These are phyloP conservation scores for Salvelinus fontinalis DNA, from an alignment of 2,113 vertebrate species.

Conservation along the genomic window DNA sequence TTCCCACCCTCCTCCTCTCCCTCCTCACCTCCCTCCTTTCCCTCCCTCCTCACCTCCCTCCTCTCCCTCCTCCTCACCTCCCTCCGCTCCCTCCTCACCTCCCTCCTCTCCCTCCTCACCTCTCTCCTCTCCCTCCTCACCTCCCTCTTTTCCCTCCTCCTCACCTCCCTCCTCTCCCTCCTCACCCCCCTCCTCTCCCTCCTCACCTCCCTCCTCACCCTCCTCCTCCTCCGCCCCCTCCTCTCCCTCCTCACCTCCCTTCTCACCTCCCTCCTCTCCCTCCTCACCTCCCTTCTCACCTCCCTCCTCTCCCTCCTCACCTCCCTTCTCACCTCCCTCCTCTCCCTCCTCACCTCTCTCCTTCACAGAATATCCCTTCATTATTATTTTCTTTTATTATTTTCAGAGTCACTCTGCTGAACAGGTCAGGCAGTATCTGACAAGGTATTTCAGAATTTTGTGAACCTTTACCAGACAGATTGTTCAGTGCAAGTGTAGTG, in stretches of 20 bases:
- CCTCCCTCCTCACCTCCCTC: background rate
- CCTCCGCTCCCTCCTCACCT: background rate
- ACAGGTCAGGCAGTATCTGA: conserved; percentile 81
- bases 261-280: too few species aligned
- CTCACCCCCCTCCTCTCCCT: too few species aligned
- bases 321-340: background rate
- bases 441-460: conserved; percentile 85
- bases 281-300: background rate
- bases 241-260: background rate
- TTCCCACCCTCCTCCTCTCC: background rate
- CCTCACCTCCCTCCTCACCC: background rate
- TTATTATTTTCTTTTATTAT: conserved; percentile 52
- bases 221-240: background rate
- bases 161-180: too few species aligned
- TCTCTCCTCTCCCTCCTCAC: background rate
- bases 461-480: conserved; percentile 88
- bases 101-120: background rate
- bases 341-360: background rate
- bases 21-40: background rate
- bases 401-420: conserved; percentile 70
- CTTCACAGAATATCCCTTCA: conserved; percentile 35
- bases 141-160: background rate
- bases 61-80: background rate
- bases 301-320: too few species aligned
- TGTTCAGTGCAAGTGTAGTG: conserved; percentile 84